Evolutionary conservation across 2,113 vertebrate species (phyloP).

Genomic region (Vanacampus margaritifer): DNA sequence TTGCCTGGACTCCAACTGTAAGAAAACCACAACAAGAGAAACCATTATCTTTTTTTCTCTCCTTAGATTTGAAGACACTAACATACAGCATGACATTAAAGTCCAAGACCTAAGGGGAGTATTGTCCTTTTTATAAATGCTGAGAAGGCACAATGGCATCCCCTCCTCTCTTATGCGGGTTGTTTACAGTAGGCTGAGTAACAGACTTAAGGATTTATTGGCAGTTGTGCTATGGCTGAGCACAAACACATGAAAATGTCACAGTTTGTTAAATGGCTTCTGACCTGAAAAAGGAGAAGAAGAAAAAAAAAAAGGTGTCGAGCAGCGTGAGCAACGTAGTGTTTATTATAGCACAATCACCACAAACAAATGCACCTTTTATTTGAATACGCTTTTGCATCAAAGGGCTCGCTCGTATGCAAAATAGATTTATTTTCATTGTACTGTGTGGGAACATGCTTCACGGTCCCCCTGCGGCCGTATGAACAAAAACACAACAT

Average conservation of each 20-base stretch:
- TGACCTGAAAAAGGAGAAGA: conserved; percentile 40
- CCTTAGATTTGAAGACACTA: conserved; percentile 25
- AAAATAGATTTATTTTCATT: conserved; percentile 4
- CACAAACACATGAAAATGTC: conserved; percentile 66
- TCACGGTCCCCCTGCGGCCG: neutral
- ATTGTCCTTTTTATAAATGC: conserved; percentile 67
- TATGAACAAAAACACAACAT: conserved; percentile 3
- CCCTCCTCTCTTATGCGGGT: conserved; percentile 34
- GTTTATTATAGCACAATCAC: conserved; percentile 2
- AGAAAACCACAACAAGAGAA: neutral
- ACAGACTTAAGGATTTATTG: conserved; percentile 60
- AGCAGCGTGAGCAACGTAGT: conserved; percentile 16
- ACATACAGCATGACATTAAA: conserved; percentile 60
- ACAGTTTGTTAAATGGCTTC: conserved; percentile 55
- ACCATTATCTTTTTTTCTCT: neutral
- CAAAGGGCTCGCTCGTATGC: neutral
- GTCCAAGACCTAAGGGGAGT: conserved; percentile 50
- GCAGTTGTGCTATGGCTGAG: conserved; percentile 59
- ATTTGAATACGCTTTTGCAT: conserved; percentile 1
- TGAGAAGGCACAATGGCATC: conserved; percentile 54
- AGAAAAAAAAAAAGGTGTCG: conserved; percentile 10
- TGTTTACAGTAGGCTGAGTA: conserved; percentile 62
- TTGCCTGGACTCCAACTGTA: neutral
- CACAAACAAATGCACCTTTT: neutral
- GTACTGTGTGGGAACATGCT: neutral